Conservation (phyloP, 2,888 invertebrate species). For the Pedicia rivosa region DNA sequence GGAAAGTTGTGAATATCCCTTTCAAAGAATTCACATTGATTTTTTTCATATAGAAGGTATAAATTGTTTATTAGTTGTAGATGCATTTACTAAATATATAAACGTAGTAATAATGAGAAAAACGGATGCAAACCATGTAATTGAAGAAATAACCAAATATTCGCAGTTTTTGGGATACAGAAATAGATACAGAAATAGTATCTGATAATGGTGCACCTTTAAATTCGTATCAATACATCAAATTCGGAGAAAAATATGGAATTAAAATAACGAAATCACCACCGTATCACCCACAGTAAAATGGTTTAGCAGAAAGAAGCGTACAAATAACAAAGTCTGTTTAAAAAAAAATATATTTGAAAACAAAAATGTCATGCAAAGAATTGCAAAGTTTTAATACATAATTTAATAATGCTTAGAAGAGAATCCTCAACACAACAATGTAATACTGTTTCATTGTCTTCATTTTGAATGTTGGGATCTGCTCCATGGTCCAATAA, state of each 20-base stretch:
- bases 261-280: constrained; percentile 12
- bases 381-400: too few species aligned
- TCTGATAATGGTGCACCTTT: constrained; percentile 10
- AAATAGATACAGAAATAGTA: constrained; percentile 8
- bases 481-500: too few species aligned
- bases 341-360: constrained; percentile 11
- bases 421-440: too few species aligned
- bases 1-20: constrained; percentile 9
- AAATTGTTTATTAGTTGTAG: constrained; percentile 8
- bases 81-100: constrained; percentile 7
- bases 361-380: neutral
- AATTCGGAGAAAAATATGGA: constrained; percentile 9
- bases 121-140: constrained; percentile 3
- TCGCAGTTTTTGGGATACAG: constrained; percentile 8
- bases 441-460: too few species aligned
- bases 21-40: constrained; percentile 12
- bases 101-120: constrained; percentile 7
- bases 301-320: constrained; percentile 14
- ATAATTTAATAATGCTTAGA: too few species aligned
- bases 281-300: constrained; percentile 14
- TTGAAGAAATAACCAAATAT: constrained; percentile 5
- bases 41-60: constrained; percentile 7
- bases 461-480: too few species aligned
- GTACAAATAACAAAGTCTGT: constrained; percentile 14
- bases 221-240: constrained; percentile 6